Conservation (phyloP, 1,140 invertebrate genomes). For the Brachionus rotundiformis region DNA sequence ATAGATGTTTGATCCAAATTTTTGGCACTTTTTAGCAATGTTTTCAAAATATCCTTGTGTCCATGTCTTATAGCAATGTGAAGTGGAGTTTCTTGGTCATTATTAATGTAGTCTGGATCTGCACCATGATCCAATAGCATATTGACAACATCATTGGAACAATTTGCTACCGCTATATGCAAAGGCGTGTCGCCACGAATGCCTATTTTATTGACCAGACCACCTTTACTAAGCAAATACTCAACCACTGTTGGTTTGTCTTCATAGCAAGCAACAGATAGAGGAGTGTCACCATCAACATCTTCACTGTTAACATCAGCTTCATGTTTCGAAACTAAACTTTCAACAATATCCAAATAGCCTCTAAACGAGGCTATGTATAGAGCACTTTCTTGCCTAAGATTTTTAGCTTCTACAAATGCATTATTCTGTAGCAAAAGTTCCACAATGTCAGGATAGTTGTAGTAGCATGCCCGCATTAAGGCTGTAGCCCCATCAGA, state of each 20-base stretch:
- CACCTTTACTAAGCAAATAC: slow-evolving; percentile 30
- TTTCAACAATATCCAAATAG: slow-evolving; percentile 13
- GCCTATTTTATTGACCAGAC: slow-evolving; percentile 7
- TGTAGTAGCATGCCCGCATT: slow-evolving; percentile 47
- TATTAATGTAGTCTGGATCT: background rate
- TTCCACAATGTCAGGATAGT: slow-evolving; percentile 12
- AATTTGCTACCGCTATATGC: slow-evolving; percentile 46
- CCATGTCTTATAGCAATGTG: slow-evolving; percentile 25
- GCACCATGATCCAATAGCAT: background rate
- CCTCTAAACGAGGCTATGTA: slow-evolving; percentile 49
- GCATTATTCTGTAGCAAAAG: background rate
- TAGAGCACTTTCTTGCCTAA: slow-evolving; percentile 17
- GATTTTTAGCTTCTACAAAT: background rate
- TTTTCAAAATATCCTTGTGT: background rate
- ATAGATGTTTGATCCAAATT: slow-evolving; percentile 23
- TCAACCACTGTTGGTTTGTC: background rate
- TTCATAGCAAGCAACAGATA: slow-evolving; percentile 42
- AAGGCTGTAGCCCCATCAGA: slow-evolving; percentile 28
- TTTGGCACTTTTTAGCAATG: background rate
- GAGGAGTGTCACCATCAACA: slow-evolving; percentile 30
- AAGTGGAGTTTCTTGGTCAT: slow-evolving; percentile 19
- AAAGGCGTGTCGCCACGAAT: slow-evolving; percentile 49
- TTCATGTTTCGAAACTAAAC: slow-evolving; percentile 2
- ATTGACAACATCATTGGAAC: slow-evolving; percentile 19
- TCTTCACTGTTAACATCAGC: slow-evolving; percentile 44